Percentiles rank a stretch among this genome's conserved stretches.
phyloP scores from a whole-genome alignment of 2,113 vertebrate genomes.

The Lycocorax pyrrhopterus region DNA sequence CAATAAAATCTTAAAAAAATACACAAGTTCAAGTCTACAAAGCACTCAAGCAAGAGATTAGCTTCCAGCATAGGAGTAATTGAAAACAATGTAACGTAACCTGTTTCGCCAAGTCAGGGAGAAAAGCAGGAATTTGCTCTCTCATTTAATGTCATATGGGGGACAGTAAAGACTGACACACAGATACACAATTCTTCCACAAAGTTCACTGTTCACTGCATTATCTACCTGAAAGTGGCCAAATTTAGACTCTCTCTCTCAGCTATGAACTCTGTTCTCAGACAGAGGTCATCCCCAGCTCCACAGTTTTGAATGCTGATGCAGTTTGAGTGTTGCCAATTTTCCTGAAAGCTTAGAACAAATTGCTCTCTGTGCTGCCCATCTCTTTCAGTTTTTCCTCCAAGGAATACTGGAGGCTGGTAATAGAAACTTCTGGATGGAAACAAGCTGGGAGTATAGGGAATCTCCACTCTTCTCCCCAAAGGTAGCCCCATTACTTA shows the following conservation, averaged over 20 bases:
- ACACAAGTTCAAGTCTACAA: not conserved
- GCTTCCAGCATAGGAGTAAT: not conserved
- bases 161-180: not conserved
- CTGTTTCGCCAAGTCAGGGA: not conserved
- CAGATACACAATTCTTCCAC: not conserved
- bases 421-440: not conserved
- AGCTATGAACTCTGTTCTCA: not conserved
- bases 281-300: not conserved
- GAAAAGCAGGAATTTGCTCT: not conserved
- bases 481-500: not conserved
- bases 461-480: not conserved
- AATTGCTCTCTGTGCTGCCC: not conserved
- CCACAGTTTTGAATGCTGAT: conserved; percentile 19
- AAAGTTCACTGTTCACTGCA: not conserved
- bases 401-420: not conserved
- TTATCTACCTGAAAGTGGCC: not conserved
- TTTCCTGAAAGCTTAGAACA: conserved; percentile 31
- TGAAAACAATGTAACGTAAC: not conserved
- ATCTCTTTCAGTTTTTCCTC: conserved; percentile 20
- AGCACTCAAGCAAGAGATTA: not conserved
- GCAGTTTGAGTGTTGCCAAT: not conserved
- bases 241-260: not conserved
- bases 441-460: not conserved
- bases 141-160: not conserved
- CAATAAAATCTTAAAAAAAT: not conserved